These are phyloP conservation scores for Drosophila anomalipes DNA, from an alignment of 2,888 invertebrate species.

Conservation along the genomic window DNA sequence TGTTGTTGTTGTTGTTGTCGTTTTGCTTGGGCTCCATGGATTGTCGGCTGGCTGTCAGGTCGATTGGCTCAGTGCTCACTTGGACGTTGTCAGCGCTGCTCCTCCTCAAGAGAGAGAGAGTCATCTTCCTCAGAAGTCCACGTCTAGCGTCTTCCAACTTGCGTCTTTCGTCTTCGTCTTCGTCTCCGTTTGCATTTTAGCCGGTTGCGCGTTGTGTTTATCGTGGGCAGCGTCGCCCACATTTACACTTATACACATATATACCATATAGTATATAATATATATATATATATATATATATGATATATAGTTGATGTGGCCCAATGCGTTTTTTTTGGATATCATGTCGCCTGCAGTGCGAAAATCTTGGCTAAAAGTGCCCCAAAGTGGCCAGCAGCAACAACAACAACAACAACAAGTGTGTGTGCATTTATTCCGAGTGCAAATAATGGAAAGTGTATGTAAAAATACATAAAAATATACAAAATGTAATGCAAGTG, in stretches of 20 bases:
- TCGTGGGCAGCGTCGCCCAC: conserved; percentile 51
- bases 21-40: conserved; percentile 73
- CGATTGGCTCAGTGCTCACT: conserved; percentile 74
- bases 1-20: conserved; percentile 19
- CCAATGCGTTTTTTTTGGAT: conserved; percentile 75
- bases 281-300: conserved; percentile 16
- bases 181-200: conserved; percentile 44
- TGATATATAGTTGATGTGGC: conserved; percentile 50
- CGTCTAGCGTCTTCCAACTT: conserved; percentile 4
- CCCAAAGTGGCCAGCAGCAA: conserved; percentile 41
- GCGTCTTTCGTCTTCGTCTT: conserved; percentile 11
- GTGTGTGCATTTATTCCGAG: conserved; percentile 25
- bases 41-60: conserved; percentile 63
- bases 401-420: conserved; percentile 28
- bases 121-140: background rate
- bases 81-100: conserved; percentile 65
- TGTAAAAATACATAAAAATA: conserved; percentile 26
- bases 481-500: conserved; percentile 48
- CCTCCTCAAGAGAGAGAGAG: conserved; percentile 46
- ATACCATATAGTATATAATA: conserved; percentile 17
- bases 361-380: conserved; percentile 58
- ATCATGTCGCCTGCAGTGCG: conserved; percentile 76
- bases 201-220: conserved; percentile 56
- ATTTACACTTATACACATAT: conserved; percentile 23
- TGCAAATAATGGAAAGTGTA: conserved; percentile 54